phyloP scores from a whole-genome alignment of 2,113 vertebrate species.

The Quiscalus mexicanus region DNA sequence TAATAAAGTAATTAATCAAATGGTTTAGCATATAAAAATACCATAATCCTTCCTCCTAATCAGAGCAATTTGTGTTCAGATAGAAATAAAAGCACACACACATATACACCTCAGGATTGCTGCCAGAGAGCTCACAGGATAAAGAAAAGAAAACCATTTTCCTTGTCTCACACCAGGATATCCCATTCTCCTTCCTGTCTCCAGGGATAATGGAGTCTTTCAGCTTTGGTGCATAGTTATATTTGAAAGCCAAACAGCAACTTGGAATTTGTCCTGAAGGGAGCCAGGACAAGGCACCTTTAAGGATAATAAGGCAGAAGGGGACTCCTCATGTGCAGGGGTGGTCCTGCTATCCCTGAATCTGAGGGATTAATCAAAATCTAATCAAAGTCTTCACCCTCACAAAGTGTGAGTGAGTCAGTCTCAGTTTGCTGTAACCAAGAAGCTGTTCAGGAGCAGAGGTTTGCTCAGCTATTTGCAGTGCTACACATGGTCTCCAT shows the following conservation, averaged over 20 bases:
- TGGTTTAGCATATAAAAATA: conserved; percentile 52
- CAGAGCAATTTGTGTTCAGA: neutral
- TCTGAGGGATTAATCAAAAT: neutral
- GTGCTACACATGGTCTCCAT: rapidly evolving
- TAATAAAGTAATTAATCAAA: conserved; percentile 36
- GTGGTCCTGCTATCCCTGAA: neutral
- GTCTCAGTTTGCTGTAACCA: neutral
- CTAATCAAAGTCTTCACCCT: neutral
- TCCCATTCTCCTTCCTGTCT: neutral
- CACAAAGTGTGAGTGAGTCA: neutral
- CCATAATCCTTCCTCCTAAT: neutral
- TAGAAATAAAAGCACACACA: conserved; percentile 2
- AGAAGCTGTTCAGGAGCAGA: neutral
- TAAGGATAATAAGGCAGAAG: conserved; percentile 55
- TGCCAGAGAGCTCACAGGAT: neutral
- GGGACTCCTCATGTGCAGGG: neutral
- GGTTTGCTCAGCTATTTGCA: neutral
- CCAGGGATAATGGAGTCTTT: neutral
- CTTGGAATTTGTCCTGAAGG: conserved; percentile 9
- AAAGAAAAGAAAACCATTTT: conserved; percentile 23
- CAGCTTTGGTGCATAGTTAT: conserved; percentile 39
- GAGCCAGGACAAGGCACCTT: conserved; percentile 54
- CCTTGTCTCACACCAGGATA: neutral
- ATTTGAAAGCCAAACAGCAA: neutral
- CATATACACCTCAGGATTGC: neutral